Evolutionary conservation across 2,113 vertebrate species (phyloP).

Genomic region (Columbina picui): DNA sequence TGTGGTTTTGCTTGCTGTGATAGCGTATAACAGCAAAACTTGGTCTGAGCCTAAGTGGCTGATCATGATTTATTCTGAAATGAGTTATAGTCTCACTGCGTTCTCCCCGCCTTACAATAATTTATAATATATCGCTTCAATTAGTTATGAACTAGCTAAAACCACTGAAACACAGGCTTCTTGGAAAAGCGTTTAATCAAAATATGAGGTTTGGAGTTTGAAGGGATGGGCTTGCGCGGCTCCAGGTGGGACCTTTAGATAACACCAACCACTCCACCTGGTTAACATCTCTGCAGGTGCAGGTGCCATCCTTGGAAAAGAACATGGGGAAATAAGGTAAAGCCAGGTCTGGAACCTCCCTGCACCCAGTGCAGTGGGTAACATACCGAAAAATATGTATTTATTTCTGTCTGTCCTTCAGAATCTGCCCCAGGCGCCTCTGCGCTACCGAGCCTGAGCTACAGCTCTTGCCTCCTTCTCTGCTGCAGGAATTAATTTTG

Average conservation of each 20-base stretch:
- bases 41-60: not conserved
- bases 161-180: fast-evolving
- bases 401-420: not conserved
- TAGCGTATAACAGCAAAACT: not conserved
- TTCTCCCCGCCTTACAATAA: not conserved
- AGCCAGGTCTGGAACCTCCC: not conserved
- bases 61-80: not conserved
- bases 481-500: slow-evolving; percentile 43
- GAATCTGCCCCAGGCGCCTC: not conserved
- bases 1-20: not conserved
- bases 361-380: not conserved
- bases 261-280: not conserved
- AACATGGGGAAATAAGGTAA: not conserved
- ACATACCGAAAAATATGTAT: not conserved
- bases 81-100: not conserved
- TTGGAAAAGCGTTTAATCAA: not conserved
- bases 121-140: not conserved
- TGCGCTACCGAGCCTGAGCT: not conserved
- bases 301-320: not conserved
- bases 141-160: not conserved
- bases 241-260: not conserved
- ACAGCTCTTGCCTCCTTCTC: not conserved
- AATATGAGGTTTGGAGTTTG: not conserved
- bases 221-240: not conserved
- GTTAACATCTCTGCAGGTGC: not conserved